Evolutionary conservation across 2,888 invertebrate species (phyloP).

Genomic region (Drosophila colorata): DNA sequence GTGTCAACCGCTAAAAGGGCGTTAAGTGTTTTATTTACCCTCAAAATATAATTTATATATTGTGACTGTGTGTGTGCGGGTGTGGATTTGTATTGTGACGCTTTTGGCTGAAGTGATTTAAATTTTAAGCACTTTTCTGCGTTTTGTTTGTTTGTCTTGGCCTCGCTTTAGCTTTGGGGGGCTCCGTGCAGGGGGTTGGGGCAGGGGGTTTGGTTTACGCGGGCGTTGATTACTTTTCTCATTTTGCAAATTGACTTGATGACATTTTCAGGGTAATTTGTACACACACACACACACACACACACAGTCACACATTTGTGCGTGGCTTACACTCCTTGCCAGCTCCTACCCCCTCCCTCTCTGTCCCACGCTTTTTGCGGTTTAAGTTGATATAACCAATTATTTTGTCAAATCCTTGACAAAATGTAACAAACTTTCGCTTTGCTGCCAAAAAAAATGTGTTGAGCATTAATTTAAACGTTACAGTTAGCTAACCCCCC

Average conservation of each 20-base stretch:
- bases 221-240: constrained; percentile 75
- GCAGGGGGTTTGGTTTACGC: not conserved
- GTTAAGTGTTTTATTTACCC: constrained; percentile 81
- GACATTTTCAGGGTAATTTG: constrained; percentile 79
- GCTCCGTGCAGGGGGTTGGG: not conserved
- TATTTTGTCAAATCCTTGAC: constrained; percentile 51
- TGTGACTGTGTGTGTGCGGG: constrained; percentile 38
- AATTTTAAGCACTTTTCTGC: constrained; percentile 78
- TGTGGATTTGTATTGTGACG: constrained; percentile 67
- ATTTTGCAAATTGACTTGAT: constrained; percentile 79
- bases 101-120: constrained; percentile 74
- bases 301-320: constrained; percentile 2
- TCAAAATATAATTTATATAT: constrained; percentile 79
- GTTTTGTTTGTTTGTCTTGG: constrained; percentile 57
- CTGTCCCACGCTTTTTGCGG: constrained; percentile 25
- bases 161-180: constrained; percentile 5
- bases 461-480: constrained; percentile 66
- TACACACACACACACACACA: constrained; percentile 31
- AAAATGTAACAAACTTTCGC: constrained; percentile 31
- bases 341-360: not conserved
- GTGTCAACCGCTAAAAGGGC: constrained; percentile 79
- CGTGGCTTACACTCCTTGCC: not conserved
- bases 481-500: constrained; percentile 41
- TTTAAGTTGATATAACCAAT: constrained; percentile 66
- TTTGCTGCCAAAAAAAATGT: constrained; percentile 53